Percentiles rank a stretch among this genome's conserved stretches.
Evolutionary conservation across 2,888 invertebrate genomes (phyloP).

Genomic region (Torymus aiolomorphi): DNA sequence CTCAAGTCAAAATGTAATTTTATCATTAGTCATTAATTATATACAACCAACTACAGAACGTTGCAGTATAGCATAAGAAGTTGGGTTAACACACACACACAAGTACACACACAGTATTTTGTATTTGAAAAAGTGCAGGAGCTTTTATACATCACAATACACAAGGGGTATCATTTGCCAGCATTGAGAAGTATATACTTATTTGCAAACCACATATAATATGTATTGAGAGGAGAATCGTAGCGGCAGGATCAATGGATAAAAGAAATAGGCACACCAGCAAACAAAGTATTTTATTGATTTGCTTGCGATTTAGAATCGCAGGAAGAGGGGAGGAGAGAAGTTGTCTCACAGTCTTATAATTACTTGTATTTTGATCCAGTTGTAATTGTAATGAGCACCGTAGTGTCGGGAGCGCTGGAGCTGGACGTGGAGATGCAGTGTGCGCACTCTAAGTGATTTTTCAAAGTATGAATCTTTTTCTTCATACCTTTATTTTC

Average conservation of each 20-base stretch:
- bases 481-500: constrained; percentile 44
- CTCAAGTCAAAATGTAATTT: too few relatives aligned
- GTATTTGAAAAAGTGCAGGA: constrained; percentile 36
- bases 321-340: constrained; percentile 45
- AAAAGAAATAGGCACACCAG: constrained; percentile 58
- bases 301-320: constrained; percentile 31
- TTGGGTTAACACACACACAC: background rate
- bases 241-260: constrained; percentile 70
- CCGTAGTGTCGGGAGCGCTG: constrained; percentile 74
- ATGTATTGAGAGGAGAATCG: constrained; percentile 63
- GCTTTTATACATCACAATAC: constrained; percentile 25
- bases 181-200: constrained; percentile 61
- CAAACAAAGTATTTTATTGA: constrained; percentile 26
- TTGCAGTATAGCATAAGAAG: constrained; percentile 42
- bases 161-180: constrained; percentile 47
- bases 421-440: constrained; percentile 74
- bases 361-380: constrained; percentile 46
- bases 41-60: constrained; percentile 22
- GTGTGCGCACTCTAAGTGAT: constrained; percentile 64
- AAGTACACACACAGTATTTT: constrained; percentile 34
- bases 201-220: constrained; percentile 44
- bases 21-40: too few relatives aligned
- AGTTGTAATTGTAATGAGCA: constrained; percentile 62
- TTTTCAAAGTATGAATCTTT: constrained; percentile 23
- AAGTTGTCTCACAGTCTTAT: constrained; percentile 32